Evolutionary conservation across 2,797 vertebrate species (phyloP), one percentile per base, ranked within the genome.

Genomic region (Sylvilagus floridanus): DNA sequence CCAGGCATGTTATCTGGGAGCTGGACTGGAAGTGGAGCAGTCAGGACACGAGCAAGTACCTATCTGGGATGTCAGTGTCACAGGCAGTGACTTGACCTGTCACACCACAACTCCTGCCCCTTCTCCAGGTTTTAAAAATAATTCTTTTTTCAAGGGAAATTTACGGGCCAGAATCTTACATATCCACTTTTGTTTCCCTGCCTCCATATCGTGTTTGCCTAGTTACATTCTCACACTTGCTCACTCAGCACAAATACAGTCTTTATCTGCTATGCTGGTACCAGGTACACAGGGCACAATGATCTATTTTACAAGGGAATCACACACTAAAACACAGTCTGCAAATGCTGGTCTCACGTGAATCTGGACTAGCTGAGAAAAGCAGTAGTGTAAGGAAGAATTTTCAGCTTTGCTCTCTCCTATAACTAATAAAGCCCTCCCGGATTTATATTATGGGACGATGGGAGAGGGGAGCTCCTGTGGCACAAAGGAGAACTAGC

Each of bases 101-200:
- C 9, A 8, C 42, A 47, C 7, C 42, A 47, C 42, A 47, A 47
- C 42, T 47, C 42, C 42, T 47, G 8, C 42, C 42, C 42, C 42
- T 19, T 54, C 71, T 65, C 9, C 37, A 76, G 22, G 24, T 65
- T 69, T 83, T 84, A 24, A 37, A 87, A 87, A 76, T 17, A 63
- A 47, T 65, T 47, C 62, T 30, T 71, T 95, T 89, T 50, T 42
- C 22, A 93, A 71, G 14, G 22, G 52, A 95, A 87, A 50, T 88
- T 47, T 75, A 75, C 35, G n/a, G 79, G 7, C 28, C 32, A 89
- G 63, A 77, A 84, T 30, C 24, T 28, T 69, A 47, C 7, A 89
- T 57, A 60, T 71, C 2, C 47, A 35, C 17, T 90, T 57, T 60
- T 50, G 52, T 77, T 84, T 63, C 71, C 72, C 50, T 60, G 21